Evolutionary conservation across 92 coral and sea anemone species (phyloP), one percentile per base, ranked within the genome.

Genomic region (Siderastrea siderea): DNA sequence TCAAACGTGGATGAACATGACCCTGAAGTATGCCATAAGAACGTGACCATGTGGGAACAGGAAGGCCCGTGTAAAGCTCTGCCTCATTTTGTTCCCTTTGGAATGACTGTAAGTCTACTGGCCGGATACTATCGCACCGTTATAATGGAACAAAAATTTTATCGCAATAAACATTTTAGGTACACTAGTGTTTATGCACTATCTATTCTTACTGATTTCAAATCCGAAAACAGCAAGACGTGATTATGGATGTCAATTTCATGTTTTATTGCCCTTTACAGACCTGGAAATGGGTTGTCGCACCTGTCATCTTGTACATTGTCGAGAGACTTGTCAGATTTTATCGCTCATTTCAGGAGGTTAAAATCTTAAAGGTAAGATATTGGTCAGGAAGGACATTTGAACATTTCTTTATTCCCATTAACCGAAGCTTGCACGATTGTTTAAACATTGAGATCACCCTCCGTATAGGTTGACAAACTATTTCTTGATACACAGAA

Each of bases 271-370:
- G 61, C 45, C 7, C 69, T 12, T 85, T 69, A 3, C 86, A 96
- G 99, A 92, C 99, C 26, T 96, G 99, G 99, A 90, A 68, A 10
- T 96, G 99, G 99, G 97, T 96, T 0, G 95, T 83, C 17, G 97
- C 92, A 10, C 97, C 99, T 6, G 88, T 96, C 91, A 68, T 83
- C 46, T 91, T 96, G 78, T 90, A 94, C 69, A 38, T 94, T 58
- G 66, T 91, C 15, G 99, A 96, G 86, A 86, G 94, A 55, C 61
- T 71, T 43, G 92, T 96, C 72, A 94, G 99, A 44, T 94, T 96
- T 51, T 92, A 84, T 74, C 95, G 99, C 55, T 96, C 99, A 48
- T 83, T 85, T 50, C 99, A 96, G 69, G 79, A 86, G 38, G 96
- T 96, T 57, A 83, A 92, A 57, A 86, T 96, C 47, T 46, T 92